Percentiles rank a stretch among this genome's conserved stretches.
Conservation (phyloP, 2,797 vertebrate genomes). For the Merluccius polli region DNA sequence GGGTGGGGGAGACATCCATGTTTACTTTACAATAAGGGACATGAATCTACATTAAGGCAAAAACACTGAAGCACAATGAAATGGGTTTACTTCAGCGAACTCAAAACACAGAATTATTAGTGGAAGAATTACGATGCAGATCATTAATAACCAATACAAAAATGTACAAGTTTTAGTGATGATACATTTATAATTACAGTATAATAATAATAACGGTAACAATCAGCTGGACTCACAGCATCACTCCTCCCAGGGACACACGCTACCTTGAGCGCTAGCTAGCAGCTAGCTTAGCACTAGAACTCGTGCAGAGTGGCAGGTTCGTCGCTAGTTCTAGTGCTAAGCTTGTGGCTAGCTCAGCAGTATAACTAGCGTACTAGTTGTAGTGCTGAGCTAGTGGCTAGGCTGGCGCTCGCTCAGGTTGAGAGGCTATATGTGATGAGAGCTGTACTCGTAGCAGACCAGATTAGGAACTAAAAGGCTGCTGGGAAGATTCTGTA, state of each 20-base stretch:
- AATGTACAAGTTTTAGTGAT: conserved; percentile 80
- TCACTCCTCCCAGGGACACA: background rate
- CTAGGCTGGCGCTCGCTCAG: background rate
- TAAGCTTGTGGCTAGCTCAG: background rate
- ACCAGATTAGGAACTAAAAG: background rate
- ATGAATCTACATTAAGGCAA: conserved; percentile 87
- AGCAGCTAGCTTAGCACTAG: background rate
- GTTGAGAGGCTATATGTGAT: background rate
- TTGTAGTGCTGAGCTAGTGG: background rate
- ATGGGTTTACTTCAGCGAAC: conserved; percentile 58
- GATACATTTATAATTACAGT: conserved; percentile 77
- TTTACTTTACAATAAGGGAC: conserved; percentile 80
- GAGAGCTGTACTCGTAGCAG: conserved; percentile 1
- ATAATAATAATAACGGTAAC: conserved; percentile 69
- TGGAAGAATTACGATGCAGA: conserved; percentile 70
- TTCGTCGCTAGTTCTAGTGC: background rate
- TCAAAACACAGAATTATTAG: conserved; percentile 74
- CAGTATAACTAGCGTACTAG: no score
- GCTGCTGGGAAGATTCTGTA: background rate
- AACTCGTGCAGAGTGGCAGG: background rate
- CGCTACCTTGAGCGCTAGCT: conserved; percentile 42
- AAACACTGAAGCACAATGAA: conserved; percentile 80
- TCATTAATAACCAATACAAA: conserved; percentile 77
- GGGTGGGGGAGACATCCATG: conserved; percentile 70
- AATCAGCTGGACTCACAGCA: conserved; percentile 48